Percentiles rank a stretch among this genome's conserved stretches.
phyloP scores from a whole-genome alignment of 1,140 invertebrate genomes.

The Belonocnema kinseyi region DNA sequence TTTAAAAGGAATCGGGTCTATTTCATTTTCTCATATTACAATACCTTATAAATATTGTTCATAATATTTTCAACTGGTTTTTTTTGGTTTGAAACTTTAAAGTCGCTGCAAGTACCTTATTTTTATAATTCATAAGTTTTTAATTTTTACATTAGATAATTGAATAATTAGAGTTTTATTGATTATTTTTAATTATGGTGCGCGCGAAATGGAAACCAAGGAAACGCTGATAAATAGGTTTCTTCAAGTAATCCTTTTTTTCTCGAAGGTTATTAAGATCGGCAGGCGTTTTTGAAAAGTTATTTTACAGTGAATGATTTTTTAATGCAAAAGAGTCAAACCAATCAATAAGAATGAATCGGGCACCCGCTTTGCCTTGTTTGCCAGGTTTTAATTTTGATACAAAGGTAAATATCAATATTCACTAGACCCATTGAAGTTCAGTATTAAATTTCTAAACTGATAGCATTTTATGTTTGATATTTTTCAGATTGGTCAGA shows the following conservation, averaged over 20 bases:
- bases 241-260: not conserved
- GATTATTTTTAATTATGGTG: not conserved
- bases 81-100: no score
- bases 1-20: no score
- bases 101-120: no score
- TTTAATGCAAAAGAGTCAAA: not conserved
- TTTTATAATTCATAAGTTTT: not conserved
- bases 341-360: conserved; percentile 50
- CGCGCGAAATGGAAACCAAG: conserved; percentile 40
- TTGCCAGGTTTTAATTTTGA: conserved; percentile 76
- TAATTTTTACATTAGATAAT: not conserved
- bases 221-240: conserved; percentile 49
- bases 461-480: conserved; percentile 5
- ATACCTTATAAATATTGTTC: no score
- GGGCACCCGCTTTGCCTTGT: conserved; percentile 68
- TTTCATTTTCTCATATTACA: no score
- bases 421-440: not conserved
- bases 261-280: not conserved
- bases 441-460: conserved; percentile 32
- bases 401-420: conserved; percentile 69
- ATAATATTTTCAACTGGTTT: no score
- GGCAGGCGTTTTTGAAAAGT: not conserved
- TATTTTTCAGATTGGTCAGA: conserved; percentile 74
- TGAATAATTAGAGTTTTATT: not conserved
- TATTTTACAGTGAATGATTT: not conserved